phyloP scores from a whole-genome alignment of 2,888 invertebrate genomes.

The Abrostola tripartita region DNA sequence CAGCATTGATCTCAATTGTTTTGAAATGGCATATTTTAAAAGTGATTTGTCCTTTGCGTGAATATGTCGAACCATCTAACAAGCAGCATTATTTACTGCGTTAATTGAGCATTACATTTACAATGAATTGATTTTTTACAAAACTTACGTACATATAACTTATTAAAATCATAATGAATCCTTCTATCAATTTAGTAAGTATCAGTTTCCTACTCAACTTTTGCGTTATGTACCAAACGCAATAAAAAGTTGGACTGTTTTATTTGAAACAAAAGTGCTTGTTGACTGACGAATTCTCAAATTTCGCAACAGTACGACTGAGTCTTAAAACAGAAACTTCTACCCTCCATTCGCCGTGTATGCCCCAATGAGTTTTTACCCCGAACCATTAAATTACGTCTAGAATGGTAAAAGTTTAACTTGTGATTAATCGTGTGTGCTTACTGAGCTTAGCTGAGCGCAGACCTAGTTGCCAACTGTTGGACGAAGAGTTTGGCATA shows the following conservation, averaged over 20 bases:
- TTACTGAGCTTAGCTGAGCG: constrained; percentile 33
- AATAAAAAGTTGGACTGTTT: constrained; percentile 24
- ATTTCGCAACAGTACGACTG: constrained; percentile 17
- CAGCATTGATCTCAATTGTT: too few relatives aligned
- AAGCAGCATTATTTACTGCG: too few relatives aligned
- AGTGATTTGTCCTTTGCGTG: too few relatives aligned
- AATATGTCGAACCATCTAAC: too few relatives aligned
- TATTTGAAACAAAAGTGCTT: constrained; percentile 18
- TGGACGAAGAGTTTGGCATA: constrained; percentile 24
- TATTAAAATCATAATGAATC: too few relatives aligned
- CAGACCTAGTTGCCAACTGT: constrained; percentile 37
- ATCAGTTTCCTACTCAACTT: not conserved
- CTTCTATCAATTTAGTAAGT: too few relatives aligned
- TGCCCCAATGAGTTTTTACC: constrained; percentile 32
- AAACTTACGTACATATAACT: too few relatives aligned
- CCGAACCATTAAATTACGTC: constrained; percentile 41
- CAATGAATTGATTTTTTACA: too few relatives aligned
- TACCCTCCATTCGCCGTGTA: constrained; percentile 28
- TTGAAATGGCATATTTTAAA: too few relatives aligned
- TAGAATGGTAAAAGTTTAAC: constrained; percentile 43
- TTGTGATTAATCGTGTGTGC: constrained; percentile 48
- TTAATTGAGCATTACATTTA: too few relatives aligned
- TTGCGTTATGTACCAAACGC: constrained; percentile 2
- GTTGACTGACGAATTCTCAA: constrained; percentile 16
- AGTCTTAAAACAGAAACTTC: constrained; percentile 34